A percentile compares a stretch with the other conserved stretches of the same genome.
These are phyloP conservation scores for Idaea dimidiata DNA, from an alignment of 2,888 invertebrate genomes.

Conservation along the genomic window DNA sequence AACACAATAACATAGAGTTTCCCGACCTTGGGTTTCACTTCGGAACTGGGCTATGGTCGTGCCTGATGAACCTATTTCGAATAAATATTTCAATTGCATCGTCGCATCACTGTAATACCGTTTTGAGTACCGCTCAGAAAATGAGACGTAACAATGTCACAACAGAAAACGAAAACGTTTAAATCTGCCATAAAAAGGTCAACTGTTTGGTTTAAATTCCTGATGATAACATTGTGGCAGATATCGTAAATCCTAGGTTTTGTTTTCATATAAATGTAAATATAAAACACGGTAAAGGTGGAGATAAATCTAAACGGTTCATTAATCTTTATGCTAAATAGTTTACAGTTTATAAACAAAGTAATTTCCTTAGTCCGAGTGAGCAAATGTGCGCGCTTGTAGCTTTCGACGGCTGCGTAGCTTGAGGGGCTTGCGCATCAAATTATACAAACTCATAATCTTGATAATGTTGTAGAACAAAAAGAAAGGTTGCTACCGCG, in stretches of 20 bases:
- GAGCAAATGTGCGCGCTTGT: conserved; percentile 8
- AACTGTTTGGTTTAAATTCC: not conserved
- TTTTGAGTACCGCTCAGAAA: conserved; percentile 63
- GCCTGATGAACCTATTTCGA: conserved; percentile 55
- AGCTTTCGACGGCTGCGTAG: conserved; percentile 13
- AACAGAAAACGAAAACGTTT: conserved; percentile 38
- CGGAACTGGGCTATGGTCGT: conserved; percentile 69
- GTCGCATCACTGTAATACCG: conserved; percentile 63
- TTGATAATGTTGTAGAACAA: conserved; percentile 46
- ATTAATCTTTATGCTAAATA: conserved; percentile 2
- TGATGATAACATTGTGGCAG: conserved; percentile 14
- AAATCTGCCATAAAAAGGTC: conserved; percentile 20
- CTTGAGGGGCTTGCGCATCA: conserved; percentile 22
- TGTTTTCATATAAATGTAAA: conserved; percentile 18
- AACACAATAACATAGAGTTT: conserved; percentile 63
- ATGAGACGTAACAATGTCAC: conserved; percentile 51
- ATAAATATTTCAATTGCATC: conserved; percentile 60
- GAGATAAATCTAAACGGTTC: conserved; percentile 9
- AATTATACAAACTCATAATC: conserved; percentile 34
- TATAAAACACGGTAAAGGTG: conserved; percentile 21
- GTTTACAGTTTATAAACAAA: conserved; percentile 7
- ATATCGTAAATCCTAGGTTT: conserved; percentile 11
- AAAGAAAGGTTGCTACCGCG: conserved; percentile 49
- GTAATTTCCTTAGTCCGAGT: conserved; percentile 17
- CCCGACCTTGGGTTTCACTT: conserved; percentile 68